These are phyloP conservation scores for Hydra vulgaris DNA, from an alignment of 30 jellyfish, hydroid and myxozoan species.

Conservation along the genomic window DNA sequence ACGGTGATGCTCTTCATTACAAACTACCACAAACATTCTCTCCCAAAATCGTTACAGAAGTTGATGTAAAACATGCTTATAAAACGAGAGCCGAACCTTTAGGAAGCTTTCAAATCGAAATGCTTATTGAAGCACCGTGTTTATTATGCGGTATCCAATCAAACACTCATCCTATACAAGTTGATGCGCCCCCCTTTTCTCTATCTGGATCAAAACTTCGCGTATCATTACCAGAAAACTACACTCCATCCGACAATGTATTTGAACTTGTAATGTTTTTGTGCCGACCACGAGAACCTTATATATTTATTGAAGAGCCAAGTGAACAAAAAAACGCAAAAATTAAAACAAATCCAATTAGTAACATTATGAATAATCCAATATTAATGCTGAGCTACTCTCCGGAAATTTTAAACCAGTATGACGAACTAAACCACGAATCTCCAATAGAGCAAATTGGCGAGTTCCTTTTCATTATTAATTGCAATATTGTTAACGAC, in stretches of 20 bases:
- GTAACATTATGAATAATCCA: constrained; percentile 76
- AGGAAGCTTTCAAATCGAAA: constrained; percentile 64
- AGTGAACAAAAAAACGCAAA: constrained; percentile 34
- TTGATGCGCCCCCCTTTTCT: constrained; percentile 76
- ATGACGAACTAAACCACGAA: constrained; percentile 30
- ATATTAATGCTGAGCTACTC: constrained; percentile 82
- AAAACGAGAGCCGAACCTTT: constrained; percentile 49
- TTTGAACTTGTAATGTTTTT: constrained; percentile 57
- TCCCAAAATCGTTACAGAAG: constrained; percentile 27
- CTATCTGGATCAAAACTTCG: constrained; percentile 67
- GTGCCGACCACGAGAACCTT: constrained; percentile 86
- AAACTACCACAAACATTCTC: constrained; percentile 74
- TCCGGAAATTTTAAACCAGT: constrained; percentile 44
- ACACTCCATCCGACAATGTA: constrained; percentile 41
- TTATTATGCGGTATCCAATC: constrained; percentile 84
- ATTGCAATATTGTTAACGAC: constrained; percentile 66
- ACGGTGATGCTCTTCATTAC: constrained; percentile 41
- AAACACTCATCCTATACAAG: constrained; percentile 60
- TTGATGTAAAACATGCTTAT: background rate
- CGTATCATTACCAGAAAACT: constrained; percentile 76
- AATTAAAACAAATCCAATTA: constrained; percentile 71
- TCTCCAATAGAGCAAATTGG: constrained; percentile 18
- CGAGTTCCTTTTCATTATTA: constrained; percentile 76
- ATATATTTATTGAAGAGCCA: constrained; percentile 78
- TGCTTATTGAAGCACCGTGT: constrained; percentile 92